Evolutionary conservation across 1,140 invertebrate genomes (phyloP).

Genomic region (Lineus longissimus): DNA sequence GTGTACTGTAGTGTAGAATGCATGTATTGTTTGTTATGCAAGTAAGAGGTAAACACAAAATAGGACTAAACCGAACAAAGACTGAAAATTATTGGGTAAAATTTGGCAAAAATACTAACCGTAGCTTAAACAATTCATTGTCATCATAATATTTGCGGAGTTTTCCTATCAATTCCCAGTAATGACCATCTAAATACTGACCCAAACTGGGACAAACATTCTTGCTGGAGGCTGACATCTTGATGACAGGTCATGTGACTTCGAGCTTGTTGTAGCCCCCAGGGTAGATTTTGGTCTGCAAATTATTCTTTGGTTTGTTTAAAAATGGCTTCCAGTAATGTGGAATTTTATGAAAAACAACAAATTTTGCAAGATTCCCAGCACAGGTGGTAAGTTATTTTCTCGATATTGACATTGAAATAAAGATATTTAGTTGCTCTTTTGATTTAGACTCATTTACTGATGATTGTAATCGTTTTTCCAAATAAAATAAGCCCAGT

Average conservation of each 20-base stretch:
- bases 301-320: too few species aligned
- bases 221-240: background rate
- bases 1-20: too few species aligned
- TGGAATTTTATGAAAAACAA: slow-evolving; percentile 38
- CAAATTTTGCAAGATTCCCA: slow-evolving; percentile 36
- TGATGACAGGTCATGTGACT: background rate
- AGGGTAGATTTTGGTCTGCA: too few species aligned
- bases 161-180: slow-evolving; percentile 1
- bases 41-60: too few species aligned
- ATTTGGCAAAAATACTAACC: background rate
- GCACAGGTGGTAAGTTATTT: slow-evolving; percentile 23
- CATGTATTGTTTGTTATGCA: too few species aligned
- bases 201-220: background rate
- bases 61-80: background rate
- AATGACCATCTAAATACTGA: slow-evolving; percentile 4
- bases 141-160: background rate
- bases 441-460: background rate
- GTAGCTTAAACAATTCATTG: slow-evolving; percentile 3
- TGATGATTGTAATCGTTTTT: background rate
- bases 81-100: background rate
- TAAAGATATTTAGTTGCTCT: background rate
- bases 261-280: too few species aligned
- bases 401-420: background rate
- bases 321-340: slow-evolving; percentile 42
- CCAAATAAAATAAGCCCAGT: too few species aligned